Evolutionary conservation across 2,888 invertebrate genomes (phyloP).

Genomic region (Sceliomorpha sp.): DNA sequence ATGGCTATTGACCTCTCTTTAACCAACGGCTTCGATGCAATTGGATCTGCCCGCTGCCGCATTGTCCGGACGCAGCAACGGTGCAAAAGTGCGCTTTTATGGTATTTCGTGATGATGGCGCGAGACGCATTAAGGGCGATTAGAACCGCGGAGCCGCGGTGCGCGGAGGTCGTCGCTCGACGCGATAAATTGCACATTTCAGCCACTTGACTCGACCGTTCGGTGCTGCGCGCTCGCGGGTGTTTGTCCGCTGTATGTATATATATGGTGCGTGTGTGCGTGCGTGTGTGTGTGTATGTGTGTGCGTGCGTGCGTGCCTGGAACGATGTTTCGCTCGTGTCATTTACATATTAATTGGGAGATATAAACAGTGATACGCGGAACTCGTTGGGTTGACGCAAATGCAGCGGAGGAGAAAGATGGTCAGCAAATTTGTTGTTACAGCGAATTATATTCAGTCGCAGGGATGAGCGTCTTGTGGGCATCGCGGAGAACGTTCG

Average conservation of each 20-base stretch:
- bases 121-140: conserved; percentile 33
- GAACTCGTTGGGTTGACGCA: too few relatives aligned
- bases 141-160: conserved; percentile 22
- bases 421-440: too few relatives aligned
- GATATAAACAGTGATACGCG: conserved; percentile 32
- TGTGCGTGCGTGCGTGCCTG: conserved; percentile 18
- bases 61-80: conserved; percentile 8
- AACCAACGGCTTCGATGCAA: conserved; percentile 63
- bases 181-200: conserved; percentile 42
- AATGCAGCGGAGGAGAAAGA: too few relatives aligned
- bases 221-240: conserved; percentile 1
- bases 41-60: conserved; percentile 55
- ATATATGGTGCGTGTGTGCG: background rate
- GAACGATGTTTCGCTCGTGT: conserved; percentile 26
- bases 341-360: conserved; percentile 46
- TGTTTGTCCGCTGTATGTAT: background rate
- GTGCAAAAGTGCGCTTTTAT: conserved; percentile 36
- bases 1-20: conserved; percentile 69
- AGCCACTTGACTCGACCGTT: conserved; percentile 27
- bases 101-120: conserved; percentile 20
- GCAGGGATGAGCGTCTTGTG: too few relatives aligned
- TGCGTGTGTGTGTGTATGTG: background rate
- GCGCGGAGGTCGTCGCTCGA: conserved; percentile 16
- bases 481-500: too few relatives aligned
- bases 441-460: too few relatives aligned